A percentile compares a stretch with the other conserved stretches of the same genome.
These are phyloP conservation scores for Microtus oregoni DNA, from an alignment of 2,113 vertebrate species.

Conservation along the genomic window DNA sequence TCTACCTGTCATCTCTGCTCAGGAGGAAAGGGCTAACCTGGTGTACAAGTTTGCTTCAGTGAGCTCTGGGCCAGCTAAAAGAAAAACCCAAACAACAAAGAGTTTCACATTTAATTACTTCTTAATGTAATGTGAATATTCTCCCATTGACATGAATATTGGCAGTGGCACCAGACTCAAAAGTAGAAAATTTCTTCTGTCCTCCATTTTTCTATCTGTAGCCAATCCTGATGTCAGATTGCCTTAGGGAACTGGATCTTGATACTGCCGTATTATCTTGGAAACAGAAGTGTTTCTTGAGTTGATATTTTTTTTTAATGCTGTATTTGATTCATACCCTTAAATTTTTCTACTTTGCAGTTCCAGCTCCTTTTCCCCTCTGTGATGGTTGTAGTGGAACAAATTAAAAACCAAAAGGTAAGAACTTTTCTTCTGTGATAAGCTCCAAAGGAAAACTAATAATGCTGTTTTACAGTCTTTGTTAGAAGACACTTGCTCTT, in stretches of 20 bases:
- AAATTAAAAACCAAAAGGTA: constrained; percentile 98
- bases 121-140: constrained; percentile 27
- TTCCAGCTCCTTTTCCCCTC: constrained; percentile 99
- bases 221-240: background rate
- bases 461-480: constrained; percentile 41
- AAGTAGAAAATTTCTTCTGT: constrained; percentile 25
- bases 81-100: background rate
- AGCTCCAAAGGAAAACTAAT: constrained; percentile 9
- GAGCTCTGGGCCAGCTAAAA: background rate
- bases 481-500: constrained; percentile 43
- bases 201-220: background rate
- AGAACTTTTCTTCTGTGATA: constrained; percentile 60
- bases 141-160: constrained; percentile 13
- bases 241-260: constrained; percentile 3
- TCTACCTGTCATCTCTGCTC: background rate
- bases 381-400: constrained; percentile 97
- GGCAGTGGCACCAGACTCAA: background rate
- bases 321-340: constrained; percentile 10
- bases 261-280: constrained; percentile 36
- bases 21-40: background rate
- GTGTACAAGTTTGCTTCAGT: background rate
- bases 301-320: background rate
- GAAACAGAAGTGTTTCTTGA: constrained; percentile 44
- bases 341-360: constrained; percentile 83
- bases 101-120: constrained; percentile 56